Evolutionary conservation across 2,888 invertebrate genomes (phyloP).

Genomic region (Acanthoscelides obtectus): DNA sequence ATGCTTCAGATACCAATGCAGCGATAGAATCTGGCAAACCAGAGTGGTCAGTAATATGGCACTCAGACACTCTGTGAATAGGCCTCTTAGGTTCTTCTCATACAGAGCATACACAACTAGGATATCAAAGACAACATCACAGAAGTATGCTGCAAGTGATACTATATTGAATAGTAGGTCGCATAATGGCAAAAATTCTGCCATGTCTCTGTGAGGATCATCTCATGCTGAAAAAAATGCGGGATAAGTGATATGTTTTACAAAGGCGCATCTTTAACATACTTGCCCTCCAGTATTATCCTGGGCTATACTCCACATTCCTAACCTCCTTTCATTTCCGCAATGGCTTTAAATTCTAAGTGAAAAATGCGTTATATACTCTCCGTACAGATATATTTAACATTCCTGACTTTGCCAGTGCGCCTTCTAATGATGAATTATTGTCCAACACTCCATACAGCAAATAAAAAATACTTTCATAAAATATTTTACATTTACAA

Average conservation of each 20-base stretch:
- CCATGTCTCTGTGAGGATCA: slow-evolving; percentile 50
- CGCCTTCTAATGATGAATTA: too few relatives aligned
- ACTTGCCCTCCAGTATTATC: slow-evolving; percentile 40
- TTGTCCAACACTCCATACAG: too few relatives aligned
- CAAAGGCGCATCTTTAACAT: slow-evolving; percentile 22
- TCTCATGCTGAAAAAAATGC: slow-evolving; percentile 39
- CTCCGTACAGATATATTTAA: too few relatives aligned
- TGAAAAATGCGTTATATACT: too few relatives aligned
- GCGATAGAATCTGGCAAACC: slow-evolving; percentile 70
- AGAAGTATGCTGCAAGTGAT: slow-evolving; percentile 83
- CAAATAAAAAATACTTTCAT: too few relatives aligned
- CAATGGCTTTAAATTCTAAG: background rate
- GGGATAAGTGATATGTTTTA: slow-evolving; percentile 4
- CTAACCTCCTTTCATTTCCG: slow-evolving; percentile 45
- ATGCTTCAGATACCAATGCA: slow-evolving; percentile 55
- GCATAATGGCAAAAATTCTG: slow-evolving; percentile 86
- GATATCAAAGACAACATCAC: slow-evolving; percentile 85
- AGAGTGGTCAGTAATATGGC: slow-evolving; percentile 69
- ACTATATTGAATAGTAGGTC: slow-evolving; percentile 89
- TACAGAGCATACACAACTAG: slow-evolving; percentile 81
- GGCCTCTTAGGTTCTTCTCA: slow-evolving; percentile 59
- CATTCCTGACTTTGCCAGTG: too few relatives aligned
- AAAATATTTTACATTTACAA: too few relatives aligned
- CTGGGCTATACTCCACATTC: slow-evolving; percentile 45
- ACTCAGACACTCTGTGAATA: slow-evolving; percentile 64